Evolutionary conservation across 1,140 invertebrate species (phyloP).

Genomic region (Telenomus remus): DNA sequence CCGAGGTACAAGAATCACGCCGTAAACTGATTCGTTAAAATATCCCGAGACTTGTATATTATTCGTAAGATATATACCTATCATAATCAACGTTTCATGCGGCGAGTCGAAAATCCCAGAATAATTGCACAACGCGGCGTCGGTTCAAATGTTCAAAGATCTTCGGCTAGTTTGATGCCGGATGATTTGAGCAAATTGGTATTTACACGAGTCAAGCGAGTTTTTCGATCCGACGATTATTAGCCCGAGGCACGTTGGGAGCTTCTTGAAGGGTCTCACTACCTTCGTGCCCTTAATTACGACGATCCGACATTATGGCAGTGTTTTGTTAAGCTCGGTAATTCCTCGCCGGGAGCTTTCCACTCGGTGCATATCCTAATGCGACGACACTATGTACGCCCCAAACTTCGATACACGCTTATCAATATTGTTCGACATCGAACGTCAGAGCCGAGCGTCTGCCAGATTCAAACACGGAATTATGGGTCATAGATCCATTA

Average conservation of each 20-base stretch:
- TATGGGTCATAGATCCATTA: conserved; percentile 50
- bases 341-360: conserved; percentile 36
- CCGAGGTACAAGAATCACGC: too few relatives aligned
- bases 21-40: too few relatives aligned
- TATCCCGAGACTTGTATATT: too few relatives aligned
- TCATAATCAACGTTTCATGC: too few relatives aligned
- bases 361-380: conserved; percentile 36
- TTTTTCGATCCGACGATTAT: conserved; percentile 37
- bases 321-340: conserved; percentile 41
- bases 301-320: conserved; percentile 27
- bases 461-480: conserved; percentile 45
- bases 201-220: conserved; percentile 41
- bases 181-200: conserved; percentile 30
- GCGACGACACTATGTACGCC: conserved; percentile 9
- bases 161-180: conserved; percentile 16
- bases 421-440: conserved; percentile 51
- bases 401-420: conserved; percentile 29
- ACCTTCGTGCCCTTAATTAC: conserved; percentile 50
- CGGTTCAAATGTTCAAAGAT: conserved; percentile 1
- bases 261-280: conserved; percentile 29
- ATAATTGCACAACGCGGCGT: too few relatives aligned
- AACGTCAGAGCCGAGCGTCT: conserved; percentile 23
- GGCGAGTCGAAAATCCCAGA: too few relatives aligned
- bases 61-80: too few relatives aligned
- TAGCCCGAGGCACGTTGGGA: conserved; percentile 25